Evolutionary conservation across 2,888 invertebrate genomes (phyloP).

Genomic region (Synanthedon myopaeformis): DNA sequence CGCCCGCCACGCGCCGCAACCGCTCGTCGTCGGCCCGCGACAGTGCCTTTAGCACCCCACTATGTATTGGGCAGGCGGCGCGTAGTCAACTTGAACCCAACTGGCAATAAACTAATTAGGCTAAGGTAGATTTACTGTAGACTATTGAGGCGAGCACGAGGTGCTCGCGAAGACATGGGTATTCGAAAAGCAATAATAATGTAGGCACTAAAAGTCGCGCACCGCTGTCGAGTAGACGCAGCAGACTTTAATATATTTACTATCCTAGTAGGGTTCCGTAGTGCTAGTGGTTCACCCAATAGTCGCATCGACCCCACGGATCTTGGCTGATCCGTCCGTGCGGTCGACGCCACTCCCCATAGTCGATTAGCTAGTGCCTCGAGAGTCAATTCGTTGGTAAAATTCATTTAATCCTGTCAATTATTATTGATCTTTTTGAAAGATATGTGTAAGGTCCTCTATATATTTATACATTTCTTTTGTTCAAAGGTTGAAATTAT

Average conservation of each 20-base stretch:
- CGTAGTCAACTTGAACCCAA: conserved; percentile 51
- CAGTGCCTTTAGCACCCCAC: conserved; percentile 58
- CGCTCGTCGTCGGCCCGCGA: conserved; percentile 27
- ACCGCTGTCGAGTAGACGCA: conserved; percentile 52
- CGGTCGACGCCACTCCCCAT: conserved; percentile 16
- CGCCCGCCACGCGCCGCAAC: conserved; percentile 10
- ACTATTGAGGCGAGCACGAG: conserved; percentile 51
- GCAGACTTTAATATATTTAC: conserved; percentile 26
- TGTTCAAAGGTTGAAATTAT: no score
- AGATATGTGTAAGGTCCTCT: conserved; percentile 7
- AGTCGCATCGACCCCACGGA: conserved; percentile 9
- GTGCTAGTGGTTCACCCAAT: conserved; percentile 19
- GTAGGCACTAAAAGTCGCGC: conserved; percentile 61
- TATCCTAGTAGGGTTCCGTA: conserved; percentile 36
- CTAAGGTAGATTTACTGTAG: conserved; percentile 45
- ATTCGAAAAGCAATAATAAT: conserved; percentile 72
- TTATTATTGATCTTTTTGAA: conserved; percentile 36
- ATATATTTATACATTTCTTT: not conserved
- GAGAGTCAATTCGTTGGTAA: conserved; percentile 52
- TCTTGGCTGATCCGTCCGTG: conserved; percentile 9
- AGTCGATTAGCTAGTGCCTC: conserved; percentile 51
- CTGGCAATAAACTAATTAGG: conserved; percentile 63
- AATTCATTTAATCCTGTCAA: conserved; percentile 59
- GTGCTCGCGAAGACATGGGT: conserved; percentile 65
- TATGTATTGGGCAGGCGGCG: conserved; percentile 43